Evolutionary conservation across 1,140 invertebrate species (phyloP).

Genomic region (Daktulosphaira vitifoliae): DNA sequence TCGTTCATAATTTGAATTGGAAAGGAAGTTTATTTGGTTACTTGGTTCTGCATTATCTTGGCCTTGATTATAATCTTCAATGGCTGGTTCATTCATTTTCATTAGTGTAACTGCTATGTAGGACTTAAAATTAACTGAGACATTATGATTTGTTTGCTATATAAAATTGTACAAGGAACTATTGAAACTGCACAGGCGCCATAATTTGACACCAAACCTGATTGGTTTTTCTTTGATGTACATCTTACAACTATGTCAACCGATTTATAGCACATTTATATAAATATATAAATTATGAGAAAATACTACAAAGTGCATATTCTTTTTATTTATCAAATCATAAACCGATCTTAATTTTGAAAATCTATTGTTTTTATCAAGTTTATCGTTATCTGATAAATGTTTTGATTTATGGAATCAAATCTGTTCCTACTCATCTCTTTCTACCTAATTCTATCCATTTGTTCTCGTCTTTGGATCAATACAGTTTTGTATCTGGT

Average conservation of each 20-base stretch:
- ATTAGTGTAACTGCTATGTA: not conserved
- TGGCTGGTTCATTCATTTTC: slow-evolving; percentile 9
- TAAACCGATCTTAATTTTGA: slow-evolving; percentile 5
- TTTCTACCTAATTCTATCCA: not conserved
- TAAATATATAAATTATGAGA: slow-evolving; percentile 42
- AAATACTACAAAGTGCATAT: too few species aligned
- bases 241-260: slow-evolving; percentile 31
- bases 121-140: slow-evolving; percentile 23
- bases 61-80: not conserved
- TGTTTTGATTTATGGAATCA: slow-evolving; percentile 3
- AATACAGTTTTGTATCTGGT: slow-evolving; percentile 3
- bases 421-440: slow-evolving; percentile 2
- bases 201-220: slow-evolving; percentile 46
- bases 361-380: slow-evolving; percentile 7
- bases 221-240: slow-evolving; percentile 40
- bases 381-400: slow-evolving; percentile 7
- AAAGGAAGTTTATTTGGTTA: slow-evolving; percentile 13
- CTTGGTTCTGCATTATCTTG: not conserved
- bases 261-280: slow-evolving; percentile 36
- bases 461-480: slow-evolving; percentile 4
- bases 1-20: slow-evolving; percentile 20
- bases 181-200: slow-evolving; percentile 36
- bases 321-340: slow-evolving; percentile 1
- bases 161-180: slow-evolving; percentile 32
- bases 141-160: slow-evolving; percentile 20